Percentiles rank a stretch among this genome's conserved stretches.
phyloP scores from a whole-genome alignment of 2,113 vertebrate genomes.

The Cyphotilapia sp. region DNA sequence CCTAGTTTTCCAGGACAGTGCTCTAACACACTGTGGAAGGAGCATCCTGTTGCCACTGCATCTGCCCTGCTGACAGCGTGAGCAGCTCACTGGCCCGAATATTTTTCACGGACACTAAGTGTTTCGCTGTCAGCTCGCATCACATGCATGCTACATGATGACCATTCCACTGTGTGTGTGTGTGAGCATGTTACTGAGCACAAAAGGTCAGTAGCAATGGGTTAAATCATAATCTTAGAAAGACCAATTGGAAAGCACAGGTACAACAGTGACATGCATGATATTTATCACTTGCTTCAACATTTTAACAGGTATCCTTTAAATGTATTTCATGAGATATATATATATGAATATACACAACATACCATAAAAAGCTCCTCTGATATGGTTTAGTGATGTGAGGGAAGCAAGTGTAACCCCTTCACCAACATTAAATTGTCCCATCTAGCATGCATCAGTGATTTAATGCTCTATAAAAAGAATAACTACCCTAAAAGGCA shows the following conservation, averaged over 20 bases:
- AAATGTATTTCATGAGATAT: background rate
- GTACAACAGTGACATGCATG: background rate
- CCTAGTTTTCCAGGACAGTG: conserved; percentile 15
- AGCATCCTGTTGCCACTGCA: conserved; percentile 45
- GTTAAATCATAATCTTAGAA: background rate
- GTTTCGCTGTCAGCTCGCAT: conserved; percentile 63
- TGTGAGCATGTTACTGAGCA: background rate
- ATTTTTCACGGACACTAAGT: conserved; percentile 48
- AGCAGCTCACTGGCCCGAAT: conserved; percentile 60
- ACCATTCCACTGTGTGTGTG: background rate
- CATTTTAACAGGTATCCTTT: background rate
- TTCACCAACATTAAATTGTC: background rate
- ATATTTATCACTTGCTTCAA: background rate
- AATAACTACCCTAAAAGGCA: conserved; percentile 38
- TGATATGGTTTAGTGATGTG: background rate
- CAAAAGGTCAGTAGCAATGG: background rate
- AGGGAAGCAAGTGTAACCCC: conserved; percentile 7
- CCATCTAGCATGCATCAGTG: conserved; percentile 26
- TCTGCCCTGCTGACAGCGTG: conserved; percentile 5
- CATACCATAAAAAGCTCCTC: background rate
- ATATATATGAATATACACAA: background rate
- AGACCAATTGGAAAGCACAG: background rate
- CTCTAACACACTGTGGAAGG: background rate
- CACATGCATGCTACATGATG: conserved; percentile 41
- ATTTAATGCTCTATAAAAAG: conserved; percentile 14